phyloP scores from a whole-genome alignment of 2,113 vertebrate genomes.

The Centropus unirufus region DNA sequence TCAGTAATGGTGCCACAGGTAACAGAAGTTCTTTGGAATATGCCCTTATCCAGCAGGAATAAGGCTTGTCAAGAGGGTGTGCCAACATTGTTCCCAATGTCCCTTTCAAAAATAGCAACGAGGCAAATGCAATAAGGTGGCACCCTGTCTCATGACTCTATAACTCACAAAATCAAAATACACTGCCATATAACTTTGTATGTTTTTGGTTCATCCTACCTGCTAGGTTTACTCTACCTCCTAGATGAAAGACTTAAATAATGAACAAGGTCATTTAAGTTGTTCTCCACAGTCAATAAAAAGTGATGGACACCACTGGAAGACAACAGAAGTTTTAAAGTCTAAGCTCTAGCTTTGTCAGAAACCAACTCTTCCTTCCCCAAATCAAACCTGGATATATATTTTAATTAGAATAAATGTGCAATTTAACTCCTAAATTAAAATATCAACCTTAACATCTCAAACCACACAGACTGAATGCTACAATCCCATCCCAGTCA shows the following conservation, averaged over 20 bases:
- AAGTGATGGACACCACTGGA: not conserved
- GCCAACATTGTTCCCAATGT: not conserved
- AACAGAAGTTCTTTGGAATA: not conserved
- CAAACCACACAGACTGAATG: not conserved
- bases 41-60: not conserved
- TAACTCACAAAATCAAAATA: not conserved
- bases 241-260: not conserved
- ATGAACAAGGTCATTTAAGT: not conserved
- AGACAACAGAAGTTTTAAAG: not conserved
- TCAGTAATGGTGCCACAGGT: not conserved
- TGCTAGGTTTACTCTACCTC: not conserved
- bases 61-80: not conserved
- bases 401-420: not conserved
- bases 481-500: not conserved
- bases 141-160: not conserved
- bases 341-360: not conserved
- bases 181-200: not conserved
- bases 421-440: not conserved
- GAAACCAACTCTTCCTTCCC: not conserved
- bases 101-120: not conserved
- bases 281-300: not conserved
- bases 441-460: not conserved
- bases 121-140: not conserved
- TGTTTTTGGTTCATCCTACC: not conserved
- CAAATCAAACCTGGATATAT: not conserved